Base-by-base conservation (phyloP, 92 coral and sea anemone genomes). In the Bergia sp. region DNA sequence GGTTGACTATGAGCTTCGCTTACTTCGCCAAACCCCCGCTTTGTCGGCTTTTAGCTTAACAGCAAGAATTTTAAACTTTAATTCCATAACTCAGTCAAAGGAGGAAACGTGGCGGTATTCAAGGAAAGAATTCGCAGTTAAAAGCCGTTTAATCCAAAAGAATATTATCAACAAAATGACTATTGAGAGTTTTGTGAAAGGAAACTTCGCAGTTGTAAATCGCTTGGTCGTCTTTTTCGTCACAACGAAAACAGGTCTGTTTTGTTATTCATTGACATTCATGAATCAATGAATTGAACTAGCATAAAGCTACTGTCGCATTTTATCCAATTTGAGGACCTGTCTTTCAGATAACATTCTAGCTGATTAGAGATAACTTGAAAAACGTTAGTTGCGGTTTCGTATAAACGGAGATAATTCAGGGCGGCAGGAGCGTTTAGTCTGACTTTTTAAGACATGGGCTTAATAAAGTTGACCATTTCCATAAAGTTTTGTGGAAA, bases 51-150 rank as follows among this genome's bases (percentile, higher is more conserved):
- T 83, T 43, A 8, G 37, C 21, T 23, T 12, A 67, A 83, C 61
- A 83, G 86, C 76, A 65, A 83, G 86, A 83, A 21, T 23, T 83
- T 83, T 66, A 83, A 83, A 83, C 73, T 66, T 83, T 83, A 67
- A 83, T 83, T 66, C 73, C 75, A 16, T 37, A 13, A 41, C 72
- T 11, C 57, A 61, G 57, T 37, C 21, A n/a, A 23, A n/a, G 13
- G 77, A 7, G 20, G 49, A 81, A 66, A 83, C 86, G 77, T 67
- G 86, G 77, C 86, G 64, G 7, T 40, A 23, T 44, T 83, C 58
- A 41, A 3, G n/a, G 43, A 7, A 8, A 58, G 20, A 18, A 3
- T 20, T 41, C 40, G 49, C 8, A 41, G 8, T 81, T 41, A 18
- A 39, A 58, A 66, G 38, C 73, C 40, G 29, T 41, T 81, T 53